Evolutionary conservation across 2,113 vertebrate species (phyloP), one percentile per base, ranked within the genome.

Genomic region (Herpailurus yagouaroundi): DNA sequence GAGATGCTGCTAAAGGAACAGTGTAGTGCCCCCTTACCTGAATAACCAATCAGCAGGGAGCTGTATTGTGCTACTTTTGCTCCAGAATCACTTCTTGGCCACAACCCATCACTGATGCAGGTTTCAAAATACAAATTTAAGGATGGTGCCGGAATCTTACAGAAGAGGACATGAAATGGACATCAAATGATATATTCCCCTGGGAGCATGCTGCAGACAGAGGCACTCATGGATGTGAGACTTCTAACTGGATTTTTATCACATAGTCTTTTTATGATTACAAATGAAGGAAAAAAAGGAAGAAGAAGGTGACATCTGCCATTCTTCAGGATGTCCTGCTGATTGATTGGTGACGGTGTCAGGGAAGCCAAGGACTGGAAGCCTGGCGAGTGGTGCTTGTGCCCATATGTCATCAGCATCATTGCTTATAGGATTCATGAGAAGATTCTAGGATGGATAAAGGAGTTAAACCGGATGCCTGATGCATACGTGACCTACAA

Each of bases 1-100:
- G 99, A 99, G 95, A 98, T 68, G 2, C 98, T 99, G 98, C 98
- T 99, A 11, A 97, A 98, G 94, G 98, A 99, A 97, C 98, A 98
- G 95, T 98, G 97, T 97, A 98, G 98, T 73, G 96, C 97, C 83
- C 98, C 87, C 7, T 94, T 97, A 71, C 97, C 93, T 0, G 97
- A 97, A 60, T 82, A 80, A 97, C 76, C 81, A 92, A 66, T 50
- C 66, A 55, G 92, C 91, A 93, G 97, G 77, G n/a, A 97, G 66
- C 93, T 63, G 83, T 33, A 7, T 21, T 73, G 4, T 87, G 68
- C 9, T 77, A 4, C 57, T 73, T 73, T 41, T 93, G 86, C 91
- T 69, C 14, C 10, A 96, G 82, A 96, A 48, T 95, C 45, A 11
- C 45, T 1, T 93, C 91, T 95, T 77, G 57, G 84, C 89, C 84